These are phyloP conservation scores for Microhierax caerulescens DNA, from an alignment of 2,797 vertebrate species.

Conservation along the genomic window DNA sequence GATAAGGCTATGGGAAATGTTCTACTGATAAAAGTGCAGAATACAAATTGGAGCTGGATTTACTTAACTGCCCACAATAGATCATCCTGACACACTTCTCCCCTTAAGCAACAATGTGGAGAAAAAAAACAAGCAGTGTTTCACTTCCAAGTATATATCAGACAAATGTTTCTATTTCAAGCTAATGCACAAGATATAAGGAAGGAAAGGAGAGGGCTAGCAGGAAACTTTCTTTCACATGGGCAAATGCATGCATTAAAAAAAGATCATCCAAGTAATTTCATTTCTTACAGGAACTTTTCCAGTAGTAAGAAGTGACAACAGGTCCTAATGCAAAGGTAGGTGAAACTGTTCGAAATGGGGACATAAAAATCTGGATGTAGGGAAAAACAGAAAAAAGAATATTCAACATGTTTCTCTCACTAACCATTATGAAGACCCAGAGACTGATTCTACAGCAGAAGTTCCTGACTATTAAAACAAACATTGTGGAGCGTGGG, in stretches of 20 bases:
- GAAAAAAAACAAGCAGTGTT: background rate
- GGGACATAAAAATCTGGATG: background rate
- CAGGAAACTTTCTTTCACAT: background rate
- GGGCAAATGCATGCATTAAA: background rate
- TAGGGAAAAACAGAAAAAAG: background rate
- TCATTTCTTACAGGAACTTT: background rate
- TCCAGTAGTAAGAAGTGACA: background rate
- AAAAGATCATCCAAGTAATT: background rate
- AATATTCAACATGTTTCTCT: background rate
- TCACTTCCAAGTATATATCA: background rate
- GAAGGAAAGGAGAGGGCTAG: background rate
- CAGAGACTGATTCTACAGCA: background rate
- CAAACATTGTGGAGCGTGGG: background rate
- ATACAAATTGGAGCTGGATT: slow-evolving; percentile 43
- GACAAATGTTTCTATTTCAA: background rate
- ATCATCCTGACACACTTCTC: slow-evolving; percentile 20
- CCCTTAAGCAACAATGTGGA: background rate
- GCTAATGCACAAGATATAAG: background rate
- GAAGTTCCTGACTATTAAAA: background rate
- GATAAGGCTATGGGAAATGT: slow-evolving; percentile 30
- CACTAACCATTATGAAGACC: background rate
- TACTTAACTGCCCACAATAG: slow-evolving; percentile 26
- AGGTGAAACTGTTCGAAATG: background rate
- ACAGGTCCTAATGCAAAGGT: background rate
- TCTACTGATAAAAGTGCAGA: slow-evolving; percentile 37